Evolutionary conservation across 2,113 vertebrate species (phyloP).

Genomic region (Porphyrio hochstetteri): DNA sequence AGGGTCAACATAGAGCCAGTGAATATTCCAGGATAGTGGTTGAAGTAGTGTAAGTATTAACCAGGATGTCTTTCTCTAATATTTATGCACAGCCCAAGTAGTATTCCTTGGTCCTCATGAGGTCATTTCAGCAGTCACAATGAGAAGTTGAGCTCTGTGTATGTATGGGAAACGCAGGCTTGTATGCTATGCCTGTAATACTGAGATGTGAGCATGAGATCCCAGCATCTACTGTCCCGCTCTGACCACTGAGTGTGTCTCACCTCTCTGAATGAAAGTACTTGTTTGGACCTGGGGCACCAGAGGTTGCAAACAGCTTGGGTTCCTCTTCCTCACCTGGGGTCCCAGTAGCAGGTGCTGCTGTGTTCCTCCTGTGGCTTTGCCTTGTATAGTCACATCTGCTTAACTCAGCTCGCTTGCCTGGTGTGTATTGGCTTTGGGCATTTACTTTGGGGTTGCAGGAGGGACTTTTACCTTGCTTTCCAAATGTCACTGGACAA

Average conservation of each 20-base stretch:
- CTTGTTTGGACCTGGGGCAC: not conserved
- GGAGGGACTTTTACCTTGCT: not conserved
- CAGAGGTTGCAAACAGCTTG: not conserved
- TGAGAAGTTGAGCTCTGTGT: not conserved
- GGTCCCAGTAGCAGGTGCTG: not conserved
- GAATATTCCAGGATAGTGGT: not conserved
- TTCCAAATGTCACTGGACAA: fast-evolving
- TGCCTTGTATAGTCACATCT: not conserved
- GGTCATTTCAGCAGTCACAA: not conserved
- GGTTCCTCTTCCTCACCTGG: not conserved
- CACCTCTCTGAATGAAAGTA: fast-evolving
- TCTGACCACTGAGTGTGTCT: not conserved
- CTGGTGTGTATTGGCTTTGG: not conserved
- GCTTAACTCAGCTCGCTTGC: not conserved
- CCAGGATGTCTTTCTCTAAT: not conserved
- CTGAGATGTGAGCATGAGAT: not conserved
- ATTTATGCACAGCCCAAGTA: not conserved
- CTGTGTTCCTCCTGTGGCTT: not conserved
- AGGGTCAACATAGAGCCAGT: not conserved
- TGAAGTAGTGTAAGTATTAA: not conserved
- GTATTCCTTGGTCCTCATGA: no score
- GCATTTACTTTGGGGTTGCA: not conserved
- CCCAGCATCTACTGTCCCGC: not conserved
- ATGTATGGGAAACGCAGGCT: not conserved
- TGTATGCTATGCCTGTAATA: not conserved